Percentiles rank a stretch among this genome's conserved stretches.
Conservation (phyloP, 1,140 invertebrate species). For the Delia radicum region DNA sequence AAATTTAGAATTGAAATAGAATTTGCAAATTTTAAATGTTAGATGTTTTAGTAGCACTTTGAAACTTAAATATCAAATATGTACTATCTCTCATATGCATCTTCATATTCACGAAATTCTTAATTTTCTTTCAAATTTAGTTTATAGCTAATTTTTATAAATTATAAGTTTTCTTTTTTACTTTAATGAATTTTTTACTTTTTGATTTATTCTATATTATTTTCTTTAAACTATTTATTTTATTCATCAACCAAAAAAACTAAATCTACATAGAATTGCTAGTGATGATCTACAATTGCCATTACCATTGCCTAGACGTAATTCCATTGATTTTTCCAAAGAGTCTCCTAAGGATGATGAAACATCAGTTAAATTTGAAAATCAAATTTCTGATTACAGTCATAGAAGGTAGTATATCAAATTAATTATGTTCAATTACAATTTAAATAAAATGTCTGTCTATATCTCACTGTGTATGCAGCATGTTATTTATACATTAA, state of each 20-base stretch:
- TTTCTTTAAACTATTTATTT: background rate
- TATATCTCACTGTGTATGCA: too few relatives aligned
- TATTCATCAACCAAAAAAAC: background rate
- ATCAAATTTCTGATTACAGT: constrained; percentile 66
- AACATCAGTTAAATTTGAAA: constrained; percentile 57
- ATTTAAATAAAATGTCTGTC: background rate
- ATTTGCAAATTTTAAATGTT: constrained; percentile 21
- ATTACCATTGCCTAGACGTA: constrained; percentile 58
- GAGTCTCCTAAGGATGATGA: constrained; percentile 45
- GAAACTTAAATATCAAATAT: too few relatives aligned
- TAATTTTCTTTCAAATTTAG: background rate
- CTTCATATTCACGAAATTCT: background rate
- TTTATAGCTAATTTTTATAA: background rate
- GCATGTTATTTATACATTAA: background rate
- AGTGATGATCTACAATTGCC: constrained; percentile 50
- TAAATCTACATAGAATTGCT: constrained; percentile 44
- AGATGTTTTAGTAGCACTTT: constrained; percentile 36
- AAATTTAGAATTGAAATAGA: background rate
- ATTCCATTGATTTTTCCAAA: constrained; percentile 61
- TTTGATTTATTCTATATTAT: background rate
- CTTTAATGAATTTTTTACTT: background rate
- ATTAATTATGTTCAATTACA: background rate
- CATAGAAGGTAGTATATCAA: constrained; percentile 59
- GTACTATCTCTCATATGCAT: too few relatives aligned
- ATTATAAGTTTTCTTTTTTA: background rate